Evolutionary conservation across 2,113 vertebrate species (phyloP).

Genomic region (Ahaetulla prasina): DNA sequence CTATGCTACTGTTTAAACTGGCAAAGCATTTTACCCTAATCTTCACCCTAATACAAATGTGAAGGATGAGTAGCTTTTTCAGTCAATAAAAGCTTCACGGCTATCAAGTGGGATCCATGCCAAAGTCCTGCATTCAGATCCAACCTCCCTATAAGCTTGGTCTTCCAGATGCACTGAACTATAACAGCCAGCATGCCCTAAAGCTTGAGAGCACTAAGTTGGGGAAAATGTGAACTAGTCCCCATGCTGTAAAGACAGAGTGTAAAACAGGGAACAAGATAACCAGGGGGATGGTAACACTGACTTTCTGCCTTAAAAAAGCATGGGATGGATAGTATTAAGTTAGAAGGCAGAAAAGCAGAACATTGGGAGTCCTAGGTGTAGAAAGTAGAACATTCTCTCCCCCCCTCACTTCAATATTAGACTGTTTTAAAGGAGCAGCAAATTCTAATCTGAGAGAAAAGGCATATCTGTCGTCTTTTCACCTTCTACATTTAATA

Average conservation of each 20-base stretch:
- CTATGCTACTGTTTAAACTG: not conserved
- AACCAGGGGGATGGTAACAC: not conserved
- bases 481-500: not conserved
- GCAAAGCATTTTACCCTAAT: not conserved
- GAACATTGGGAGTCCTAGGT: not conserved
- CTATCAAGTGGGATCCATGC: not conserved
- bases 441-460: not conserved
- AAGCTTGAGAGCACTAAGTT: not conserved
- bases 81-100: not conserved
- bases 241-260: not conserved
- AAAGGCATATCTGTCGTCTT: not conserved
- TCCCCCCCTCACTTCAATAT: not conserved
- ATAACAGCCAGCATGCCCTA: not conserved
- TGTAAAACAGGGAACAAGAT: not conserved
- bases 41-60: not conserved
- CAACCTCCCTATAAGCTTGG: not conserved
- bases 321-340: not conserved
- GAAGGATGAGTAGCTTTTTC: not conserved
- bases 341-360: not conserved
- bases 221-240: not conserved
- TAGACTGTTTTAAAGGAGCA: not conserved
- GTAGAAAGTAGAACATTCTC: not conserved
- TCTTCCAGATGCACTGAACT: not conserved
- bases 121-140: not conserved
- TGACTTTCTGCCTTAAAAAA: not conserved